Evolutionary conservation across 92 coral and sea anemone genomes (phyloP).

Genomic region (Porites lobata): DNA sequence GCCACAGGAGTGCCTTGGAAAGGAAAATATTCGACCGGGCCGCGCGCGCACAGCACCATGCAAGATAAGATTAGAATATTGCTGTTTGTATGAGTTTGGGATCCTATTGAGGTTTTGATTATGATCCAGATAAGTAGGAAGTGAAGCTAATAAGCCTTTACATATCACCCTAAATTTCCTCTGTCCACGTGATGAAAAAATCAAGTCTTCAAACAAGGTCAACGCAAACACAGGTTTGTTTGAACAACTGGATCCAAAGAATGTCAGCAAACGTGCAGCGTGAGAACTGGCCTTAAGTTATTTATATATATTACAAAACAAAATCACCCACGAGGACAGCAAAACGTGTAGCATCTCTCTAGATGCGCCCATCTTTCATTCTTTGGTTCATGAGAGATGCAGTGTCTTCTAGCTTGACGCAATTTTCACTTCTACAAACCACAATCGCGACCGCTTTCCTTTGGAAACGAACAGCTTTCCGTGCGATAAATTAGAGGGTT

Average conservation of each 20-base stretch:
- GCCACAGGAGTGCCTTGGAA: slow-evolving; percentile 28
- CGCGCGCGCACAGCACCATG: slow-evolving; percentile 13
- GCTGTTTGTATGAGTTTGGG: slow-evolving; percentile 57
- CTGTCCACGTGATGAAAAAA: background rate
- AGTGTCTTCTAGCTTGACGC: background rate
- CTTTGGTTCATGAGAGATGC: background rate
- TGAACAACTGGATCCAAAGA: slow-evolving; percentile 18
- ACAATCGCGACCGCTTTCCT: slow-evolving; percentile 13
- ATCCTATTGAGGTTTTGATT: slow-evolving; percentile 51
- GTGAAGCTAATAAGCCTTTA: slow-evolving; percentile 18
- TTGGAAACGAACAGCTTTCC: slow-evolving; percentile 43
- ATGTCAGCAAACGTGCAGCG: background rate
- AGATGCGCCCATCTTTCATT: background rate
- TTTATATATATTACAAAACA: background rate
- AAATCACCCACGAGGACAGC: background rate
- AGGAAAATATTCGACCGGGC: slow-evolving; percentile 5
- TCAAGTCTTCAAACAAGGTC: background rate
- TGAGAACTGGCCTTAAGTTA: slow-evolving; percentile 1
- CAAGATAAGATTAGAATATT: slow-evolving; percentile 47
- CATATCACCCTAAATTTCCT: slow-evolving; percentile 5
- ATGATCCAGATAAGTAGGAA: slow-evolving; percentile 57
- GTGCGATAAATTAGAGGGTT: slow-evolving; percentile 29
- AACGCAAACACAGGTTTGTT: slow-evolving; percentile 22
- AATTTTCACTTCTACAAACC: background rate
- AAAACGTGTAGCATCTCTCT: background rate